Base-by-base conservation (phyloP, 30 jellyfish, hydroid and myxozoan genomes). In the Turritopsis rubra region DNA sequence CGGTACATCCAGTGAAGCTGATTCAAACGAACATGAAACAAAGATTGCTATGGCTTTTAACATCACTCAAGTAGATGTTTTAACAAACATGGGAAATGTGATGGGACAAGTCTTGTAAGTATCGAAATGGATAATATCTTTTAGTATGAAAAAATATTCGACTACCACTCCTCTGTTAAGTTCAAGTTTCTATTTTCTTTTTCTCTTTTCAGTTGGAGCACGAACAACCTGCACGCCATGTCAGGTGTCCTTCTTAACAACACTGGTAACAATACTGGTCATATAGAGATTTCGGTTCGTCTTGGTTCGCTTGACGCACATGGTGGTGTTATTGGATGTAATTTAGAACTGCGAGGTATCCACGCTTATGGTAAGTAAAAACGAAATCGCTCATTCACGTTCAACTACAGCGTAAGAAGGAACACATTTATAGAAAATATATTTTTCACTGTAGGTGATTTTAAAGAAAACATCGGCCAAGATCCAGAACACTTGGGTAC, bases 91-190 rank as follows among this genome's bases (percentile, higher is more conserved):
- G 96, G 98, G 98, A 52, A 92, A 92, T 85, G 96, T 88, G 54
- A 92, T 92, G 98, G 98, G 98, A 21, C 98, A 92, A 83, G 96
- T 94, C 21, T 81, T 88, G 98, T 92, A 81, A 92, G 96, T 84
- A 17, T n/a, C 20, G 22, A 23, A 60, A 18, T 18, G 19, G 73
- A 60, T 60, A 0, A 60, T 23, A 19, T 72, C 80, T 72, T 0
- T 25, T 72, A 21, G 21, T 25, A 24, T 0, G 26, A 0, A 21
- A 27, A 16, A 16, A 22, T 26, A 17, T 75, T 18, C 83, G 20
- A 79, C 17, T 18, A 18, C 18, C 0, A 60, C 73, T 23, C 31
- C 21, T 68, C 31, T 68, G 77, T 7, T 0, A 19, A 8, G 29
- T 68, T 68, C 19, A 7, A 7, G 77, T 68, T 1, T 16, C 23